Percentiles rank a stretch among this genome's conserved stretches.
Evolutionary conservation across 1,140 invertebrate species (phyloP).

Genomic region (Bombus ignitus): DNA sequence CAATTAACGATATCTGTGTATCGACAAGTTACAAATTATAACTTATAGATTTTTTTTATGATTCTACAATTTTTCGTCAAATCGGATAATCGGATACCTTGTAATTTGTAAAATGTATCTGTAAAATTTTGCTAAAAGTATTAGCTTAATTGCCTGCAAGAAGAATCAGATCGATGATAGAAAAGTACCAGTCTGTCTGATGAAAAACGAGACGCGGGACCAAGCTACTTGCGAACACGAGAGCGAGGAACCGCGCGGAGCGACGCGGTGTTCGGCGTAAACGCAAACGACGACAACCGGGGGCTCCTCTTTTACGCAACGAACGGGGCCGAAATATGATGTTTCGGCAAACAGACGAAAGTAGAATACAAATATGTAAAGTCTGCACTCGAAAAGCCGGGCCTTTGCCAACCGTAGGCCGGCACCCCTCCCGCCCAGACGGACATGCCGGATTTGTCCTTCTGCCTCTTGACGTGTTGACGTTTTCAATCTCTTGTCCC

Average conservation of each 20-base stretch:
- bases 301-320: conserved; percentile 47
- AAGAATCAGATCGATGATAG: conserved; percentile 1
- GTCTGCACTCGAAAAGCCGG: conserved; percentile 52
- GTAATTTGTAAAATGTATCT: too few relatives aligned
- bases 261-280: conserved; percentile 32
- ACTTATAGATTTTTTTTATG: too few relatives aligned
- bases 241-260: neutral
- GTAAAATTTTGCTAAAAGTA: neutral
- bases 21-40: too few relatives aligned
- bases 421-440: conserved; percentile 23
- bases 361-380: conserved; percentile 79
- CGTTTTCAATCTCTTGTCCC: conserved; percentile 73
- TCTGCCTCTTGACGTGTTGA: conserved; percentile 74
- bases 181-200: neutral
- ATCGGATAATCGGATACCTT: neutral
- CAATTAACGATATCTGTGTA: neutral
- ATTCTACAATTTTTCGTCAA: neutral
- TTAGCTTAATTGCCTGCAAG: neutral
- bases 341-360: conserved; percentile 78
- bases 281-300: conserved; percentile 50
- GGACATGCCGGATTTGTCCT: conserved; percentile 58
- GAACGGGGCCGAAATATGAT: conserved; percentile 76
- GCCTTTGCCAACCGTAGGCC: conserved; percentile 51
- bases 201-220: neutral
- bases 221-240: conserved; percentile 3